Percentiles rank a stretch among this genome's conserved stretches.
These are phyloP conservation scores for Melanocharis versteri DNA, from an alignment of 2,113 vertebrate species.

Conservation along the genomic window DNA sequence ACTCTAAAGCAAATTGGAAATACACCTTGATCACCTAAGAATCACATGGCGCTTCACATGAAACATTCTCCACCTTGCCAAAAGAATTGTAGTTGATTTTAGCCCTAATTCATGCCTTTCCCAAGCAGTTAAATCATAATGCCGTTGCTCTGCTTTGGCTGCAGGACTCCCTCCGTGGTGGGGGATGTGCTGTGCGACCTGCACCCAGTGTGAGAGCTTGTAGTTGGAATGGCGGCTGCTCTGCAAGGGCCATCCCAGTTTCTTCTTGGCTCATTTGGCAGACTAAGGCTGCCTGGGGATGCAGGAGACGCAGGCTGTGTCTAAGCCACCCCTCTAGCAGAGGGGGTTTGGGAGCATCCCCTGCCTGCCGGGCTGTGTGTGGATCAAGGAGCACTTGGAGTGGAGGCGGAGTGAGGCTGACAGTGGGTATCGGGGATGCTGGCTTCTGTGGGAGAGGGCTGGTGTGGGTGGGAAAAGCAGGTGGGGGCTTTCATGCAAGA, in stretches of 20 bases:
- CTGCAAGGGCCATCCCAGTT: not conserved
- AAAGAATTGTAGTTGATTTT: not conserved
- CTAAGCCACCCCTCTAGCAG: not conserved
- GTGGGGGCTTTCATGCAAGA: not conserved
- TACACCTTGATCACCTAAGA: not conserved
- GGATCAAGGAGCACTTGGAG: not conserved
- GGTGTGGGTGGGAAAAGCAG: not conserved
- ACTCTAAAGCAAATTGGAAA: not conserved
- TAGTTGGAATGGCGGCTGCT: not conserved
- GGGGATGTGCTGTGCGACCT: rapidly evolving
- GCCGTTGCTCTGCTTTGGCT: not conserved
- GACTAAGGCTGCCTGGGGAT: not conserved
- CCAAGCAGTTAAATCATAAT: not conserved
- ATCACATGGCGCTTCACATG: not conserved
- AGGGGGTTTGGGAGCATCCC: not conserved
- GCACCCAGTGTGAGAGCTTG: rapidly evolving
- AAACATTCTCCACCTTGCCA: not conserved
- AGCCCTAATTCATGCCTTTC: not conserved
- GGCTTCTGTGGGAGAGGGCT: not conserved
- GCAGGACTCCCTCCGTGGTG: not conserved
- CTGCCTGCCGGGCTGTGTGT: not conserved
- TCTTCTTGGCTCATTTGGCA: rapidly evolving
- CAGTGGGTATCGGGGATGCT: rapidly evolving
- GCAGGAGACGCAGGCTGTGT: rapidly evolving
- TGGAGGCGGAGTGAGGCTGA: rapidly evolving